Conservation (phyloP, 2,113 vertebrate species). For the Dipodomys ordii region DNA sequence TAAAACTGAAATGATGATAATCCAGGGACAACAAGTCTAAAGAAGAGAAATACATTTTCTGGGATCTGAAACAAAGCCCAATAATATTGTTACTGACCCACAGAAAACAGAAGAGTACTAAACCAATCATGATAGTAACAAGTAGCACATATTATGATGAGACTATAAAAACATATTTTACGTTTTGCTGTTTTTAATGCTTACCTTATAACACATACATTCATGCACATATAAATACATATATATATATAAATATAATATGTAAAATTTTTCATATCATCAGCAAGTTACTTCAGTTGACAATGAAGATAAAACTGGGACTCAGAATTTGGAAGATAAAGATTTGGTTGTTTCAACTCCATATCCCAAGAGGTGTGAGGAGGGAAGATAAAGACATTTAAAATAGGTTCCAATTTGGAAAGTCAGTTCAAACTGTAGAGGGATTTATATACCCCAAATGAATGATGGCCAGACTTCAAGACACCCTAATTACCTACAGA, state of each 20-base stretch:
- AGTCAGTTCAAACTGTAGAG: background rate
- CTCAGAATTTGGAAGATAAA: background rate
- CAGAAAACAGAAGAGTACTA: background rate
- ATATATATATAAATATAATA: background rate
- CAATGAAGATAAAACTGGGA: background rate
- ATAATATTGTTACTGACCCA: background rate
- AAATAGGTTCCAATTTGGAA: constrained; percentile 16
- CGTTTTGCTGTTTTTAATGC: background rate
- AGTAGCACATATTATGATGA: background rate
- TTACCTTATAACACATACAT: background rate
- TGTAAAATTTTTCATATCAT: background rate
- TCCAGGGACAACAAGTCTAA: background rate
- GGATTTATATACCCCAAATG: constrained; percentile 35
- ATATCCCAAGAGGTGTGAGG: background rate
- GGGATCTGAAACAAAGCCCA: background rate
- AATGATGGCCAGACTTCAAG: constrained; percentile 53
- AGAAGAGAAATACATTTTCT: background rate
- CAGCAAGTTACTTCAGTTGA: background rate
- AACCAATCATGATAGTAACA: background rate
- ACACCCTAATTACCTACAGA: constrained; percentile 57
- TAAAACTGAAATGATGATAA: background rate
- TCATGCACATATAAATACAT: background rate
- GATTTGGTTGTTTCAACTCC: background rate
- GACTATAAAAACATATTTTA: background rate
- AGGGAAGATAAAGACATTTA: background rate